Evolutionary conservation across 2,888 invertebrate genomes (phyloP), one percentile per base, ranked within the genome.

Genomic region (Drosophila formosana): DNA sequence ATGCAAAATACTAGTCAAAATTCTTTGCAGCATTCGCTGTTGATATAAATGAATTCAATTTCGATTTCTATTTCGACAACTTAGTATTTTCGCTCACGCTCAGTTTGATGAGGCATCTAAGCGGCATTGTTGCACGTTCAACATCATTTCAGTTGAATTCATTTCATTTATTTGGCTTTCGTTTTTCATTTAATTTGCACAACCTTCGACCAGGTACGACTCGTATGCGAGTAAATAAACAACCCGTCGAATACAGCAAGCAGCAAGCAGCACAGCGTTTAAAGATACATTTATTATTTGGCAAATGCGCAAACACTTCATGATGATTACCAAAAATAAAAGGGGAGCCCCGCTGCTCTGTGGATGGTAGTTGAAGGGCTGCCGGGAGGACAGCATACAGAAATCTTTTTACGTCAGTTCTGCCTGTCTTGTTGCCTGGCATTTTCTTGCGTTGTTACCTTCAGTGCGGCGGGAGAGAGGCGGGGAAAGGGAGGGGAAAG

Each of bases 361-460:
- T 2, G 6, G 2, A 6, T 39, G 45, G 11, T 2, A 11, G 34
- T 9, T 34, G 4, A 67, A 45, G 63, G 56, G 51, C 34, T 73
- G 56, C 58, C 46, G 69, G 70, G 70, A 53, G 70, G 70, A 53
- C 53, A 61, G 34, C 66, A 46, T 66, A 69, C 73, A 80, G 72
- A 88, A 88, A 88, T 86, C 88, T 86, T 87, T 88, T 84, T 80
- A 87, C 83, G 80, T 88, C 88, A 89, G 88, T 87, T 89, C 83
- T 88, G 89, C 78, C 80, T 88, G 90, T 91, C 91, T 91, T 91
- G 86, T 82, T 89, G 90, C 88, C 86, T 91, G 90, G 90, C 91
- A 90, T 90, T 90, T 90, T 90, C 87, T 88, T 90, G 88, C 90
- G 87, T 90, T 89, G 88, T 86, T 88, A 86, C 82, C 83, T 83